Conservation (phyloP, 2,888 invertebrate genomes). For the Thymelicus sylvestris region DNA sequence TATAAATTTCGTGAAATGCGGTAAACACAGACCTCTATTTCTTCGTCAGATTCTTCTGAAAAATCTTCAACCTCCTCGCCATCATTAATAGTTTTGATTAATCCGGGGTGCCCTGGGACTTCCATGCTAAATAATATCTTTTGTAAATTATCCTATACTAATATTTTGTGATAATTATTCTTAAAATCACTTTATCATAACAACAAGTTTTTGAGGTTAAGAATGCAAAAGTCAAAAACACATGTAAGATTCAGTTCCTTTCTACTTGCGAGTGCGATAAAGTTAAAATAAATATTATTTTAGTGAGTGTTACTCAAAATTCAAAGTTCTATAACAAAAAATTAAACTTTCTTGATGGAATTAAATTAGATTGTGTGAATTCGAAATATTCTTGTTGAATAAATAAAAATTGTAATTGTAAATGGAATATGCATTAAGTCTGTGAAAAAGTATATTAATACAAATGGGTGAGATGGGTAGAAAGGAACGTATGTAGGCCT, state of each 20-base stretch:
- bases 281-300: too few relatives aligned
- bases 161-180: background rate
- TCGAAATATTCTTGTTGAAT: too few relatives aligned
- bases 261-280: background rate
- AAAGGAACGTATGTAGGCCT: too few relatives aligned
- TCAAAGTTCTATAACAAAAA: too few relatives aligned
- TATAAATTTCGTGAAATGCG: background rate
- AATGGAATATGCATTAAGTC: too few relatives aligned
- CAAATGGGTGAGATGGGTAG: too few relatives aligned
- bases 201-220: background rate
- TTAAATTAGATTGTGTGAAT: too few relatives aligned
- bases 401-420: too few relatives aligned
- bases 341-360: too few relatives aligned
- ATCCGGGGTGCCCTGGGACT: conserved; percentile 76
- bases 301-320: too few relatives aligned
- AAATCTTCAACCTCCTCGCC: conserved; percentile 92
- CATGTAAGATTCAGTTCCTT: conserved; percentile 46
- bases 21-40: conserved; percentile 87
- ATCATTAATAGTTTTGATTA: conserved; percentile 93
- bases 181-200: background rate
- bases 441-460: too few relatives aligned
- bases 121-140: conserved; percentile 45
- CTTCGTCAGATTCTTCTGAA: conserved; percentile 92
- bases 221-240: conserved; percentile 51
- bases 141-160: conserved; percentile 36